Percentiles rank a stretch among this genome's conserved stretches.
Conservation (phyloP, 2,888 invertebrate species). For the Norana najaformis region DNA sequence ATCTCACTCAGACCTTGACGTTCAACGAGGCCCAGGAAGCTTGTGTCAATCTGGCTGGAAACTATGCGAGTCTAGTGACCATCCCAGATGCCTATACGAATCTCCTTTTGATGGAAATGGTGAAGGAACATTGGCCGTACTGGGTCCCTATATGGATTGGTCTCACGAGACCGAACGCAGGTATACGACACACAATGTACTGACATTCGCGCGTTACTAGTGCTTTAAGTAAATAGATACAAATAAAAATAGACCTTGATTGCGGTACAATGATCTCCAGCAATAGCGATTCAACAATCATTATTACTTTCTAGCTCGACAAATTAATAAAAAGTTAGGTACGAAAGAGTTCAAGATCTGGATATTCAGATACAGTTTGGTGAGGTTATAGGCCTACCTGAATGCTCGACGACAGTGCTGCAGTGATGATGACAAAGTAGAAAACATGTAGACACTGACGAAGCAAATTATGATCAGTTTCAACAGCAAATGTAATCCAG, state of each 20-base stretch:
- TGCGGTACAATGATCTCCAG: not conserved
- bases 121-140: not conserved
- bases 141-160: not conserved
- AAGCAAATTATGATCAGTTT: too few relatives aligned
- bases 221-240: too few relatives aligned
- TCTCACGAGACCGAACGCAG: not conserved
- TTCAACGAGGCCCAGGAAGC: constrained; percentile 23
- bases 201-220: not conserved
- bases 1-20: not conserved
- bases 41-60: constrained; percentile 20
- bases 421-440: too few relatives aligned
- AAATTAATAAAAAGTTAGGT: too few relatives aligned
- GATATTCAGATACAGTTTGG: too few relatives aligned
- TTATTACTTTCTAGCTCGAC: too few relatives aligned
- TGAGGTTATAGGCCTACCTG: too few relatives aligned
- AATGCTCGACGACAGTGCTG: too few relatives aligned
- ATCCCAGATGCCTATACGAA: not conserved
- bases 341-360: too few relatives aligned
- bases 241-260: not conserved
- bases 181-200: not conserved
- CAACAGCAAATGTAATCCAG: too few relatives aligned
- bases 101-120: not conserved
- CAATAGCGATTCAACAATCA: too few relatives aligned
- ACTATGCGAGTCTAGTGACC: not conserved
- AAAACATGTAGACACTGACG: too few relatives aligned